These are phyloP conservation scores for Tipula vernalis DNA, from an alignment of 2,888 invertebrate genomes.

Conservation along the genomic window DNA sequence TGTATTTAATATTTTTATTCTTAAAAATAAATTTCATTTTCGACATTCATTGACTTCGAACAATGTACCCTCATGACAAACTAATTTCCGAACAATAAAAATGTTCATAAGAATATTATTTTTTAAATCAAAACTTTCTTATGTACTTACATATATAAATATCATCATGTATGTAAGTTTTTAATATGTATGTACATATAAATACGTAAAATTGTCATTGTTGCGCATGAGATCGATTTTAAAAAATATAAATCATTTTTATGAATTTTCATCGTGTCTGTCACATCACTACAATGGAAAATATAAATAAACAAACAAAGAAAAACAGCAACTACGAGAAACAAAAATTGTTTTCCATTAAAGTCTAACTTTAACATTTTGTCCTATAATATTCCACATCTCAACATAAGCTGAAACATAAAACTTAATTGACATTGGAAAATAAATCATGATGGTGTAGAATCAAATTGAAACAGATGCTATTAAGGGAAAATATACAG, in stretches of 20 bases:
- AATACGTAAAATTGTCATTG: neutral
- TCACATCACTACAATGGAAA: neutral
- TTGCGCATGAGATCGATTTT: neutral
- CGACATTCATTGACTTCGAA: neutral
- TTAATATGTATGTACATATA: neutral
- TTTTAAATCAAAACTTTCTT: neutral
- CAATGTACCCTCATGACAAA: neutral
- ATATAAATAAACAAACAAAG: neutral
- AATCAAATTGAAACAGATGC: neutral
- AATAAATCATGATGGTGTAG: constrained; percentile 4
- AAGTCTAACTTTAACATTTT: neutral
- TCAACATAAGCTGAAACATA: constrained; percentile 4
- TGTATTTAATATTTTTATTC: neutral
- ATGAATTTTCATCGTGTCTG: neutral
- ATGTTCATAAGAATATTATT: neutral
- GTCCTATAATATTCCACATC: constrained; percentile 4
- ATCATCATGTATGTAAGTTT: neutral
- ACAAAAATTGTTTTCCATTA: neutral
- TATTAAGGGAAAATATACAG: neutral
- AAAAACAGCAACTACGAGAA: neutral
- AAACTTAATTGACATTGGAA: neutral
- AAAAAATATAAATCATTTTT: neutral
- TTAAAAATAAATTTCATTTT: neutral
- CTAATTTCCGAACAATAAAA: neutral
- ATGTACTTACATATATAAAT: neutral